Base-by-base conservation (phyloP, 2,797 vertebrate species). In the Cuculus canorus region DNA sequence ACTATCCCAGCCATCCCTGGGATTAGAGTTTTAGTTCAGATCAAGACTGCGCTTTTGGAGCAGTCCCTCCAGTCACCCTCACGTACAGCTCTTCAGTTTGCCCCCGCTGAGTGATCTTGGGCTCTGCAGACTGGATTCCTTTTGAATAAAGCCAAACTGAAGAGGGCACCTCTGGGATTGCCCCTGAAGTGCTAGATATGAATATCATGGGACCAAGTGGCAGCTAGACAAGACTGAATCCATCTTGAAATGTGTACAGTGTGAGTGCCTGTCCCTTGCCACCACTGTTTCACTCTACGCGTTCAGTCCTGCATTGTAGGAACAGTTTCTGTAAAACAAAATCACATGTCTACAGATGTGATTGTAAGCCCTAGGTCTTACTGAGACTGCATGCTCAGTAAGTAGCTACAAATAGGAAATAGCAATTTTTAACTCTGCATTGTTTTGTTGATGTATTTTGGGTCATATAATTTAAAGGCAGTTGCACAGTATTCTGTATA, bases 391-490 rank as follows among this genome's bases (percentile, higher is more conserved):
- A 21, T 64, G 52, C 86, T 88, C 61, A 86, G 2, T 90, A 92
- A 86, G 41, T 65, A 81, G 52, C 79, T 94, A 66, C 90, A 69
- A 91, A 90, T 53, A 48, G 53, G 73, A 82, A 88, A 65, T 27
- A 61, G 18, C 61, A 75, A 18, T 82, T 92, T 92, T 92, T 86
- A 91, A 69, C 43, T 65, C 76, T 78, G 68, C 27, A 59, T 91
- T 95, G 61, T 71, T 95, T 83, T 83, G 81, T 92, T 91, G 61
- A 48, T 78, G 39, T 81, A 81, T 95, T 95, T 95, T 82, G 88
- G 72, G 33, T 83, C 68, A 52, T 92, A 82, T 89, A 92, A 78
- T 93, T 95, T 92, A 87, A 93, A 93, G 90, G 78, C 33, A 56
- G 32, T 92, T 85, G 17, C 57, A 78, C 17, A 53, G 39, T 75